Evolutionary conservation across 2,797 vertebrate species (phyloP), one percentile per base, ranked within the genome.

Genomic region (Semotilus atromaculatus): DNA sequence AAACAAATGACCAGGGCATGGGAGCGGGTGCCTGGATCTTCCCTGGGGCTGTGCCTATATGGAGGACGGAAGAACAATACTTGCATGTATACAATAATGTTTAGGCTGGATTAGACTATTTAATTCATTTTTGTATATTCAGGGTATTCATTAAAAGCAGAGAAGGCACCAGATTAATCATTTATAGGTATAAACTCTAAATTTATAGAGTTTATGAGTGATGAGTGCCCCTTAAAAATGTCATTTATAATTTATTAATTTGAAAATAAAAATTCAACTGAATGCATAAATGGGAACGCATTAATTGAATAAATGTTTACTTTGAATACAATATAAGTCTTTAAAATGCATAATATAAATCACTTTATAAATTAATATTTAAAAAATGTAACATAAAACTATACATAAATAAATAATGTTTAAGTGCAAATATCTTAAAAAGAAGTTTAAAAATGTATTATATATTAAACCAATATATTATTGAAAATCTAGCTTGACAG

Each of bases 1-100:
- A 91, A 92, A 92, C 87, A 93, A 92, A 90, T 85, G 84, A 51
- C 74, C 68, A 79, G 34, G 34, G 85, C 81, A 66, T 40, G 67
- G 43, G 76, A 71, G 53, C 66, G 38, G 40, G 26, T 64, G 55
- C 16, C n/a, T 62, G 43, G 76, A 29, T 58, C 51, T 58, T 58
- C 48, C 64, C 51, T 36, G 75, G 14, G 82, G 82, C 73, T 77
- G n/a, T 76, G 45, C 19, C 62, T 68, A 34, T 45, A 58, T 77
- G 62, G 62, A 77, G 64, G 36, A 45, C 48, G 70, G 48, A 67
- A n/a, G 82, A 77, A 77, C 60, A 68, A 83, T 77, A 5, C 34
- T 34, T 72, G 64, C 4, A 31, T 68, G 21, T 9, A 38, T 60
- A 26, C 1, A 8, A 62, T 80, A 68, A 31, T 34, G 38, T 48